Base-by-base conservation (phyloP, 2,888 invertebrate genomes). In the Andrena bucephala region DNA sequence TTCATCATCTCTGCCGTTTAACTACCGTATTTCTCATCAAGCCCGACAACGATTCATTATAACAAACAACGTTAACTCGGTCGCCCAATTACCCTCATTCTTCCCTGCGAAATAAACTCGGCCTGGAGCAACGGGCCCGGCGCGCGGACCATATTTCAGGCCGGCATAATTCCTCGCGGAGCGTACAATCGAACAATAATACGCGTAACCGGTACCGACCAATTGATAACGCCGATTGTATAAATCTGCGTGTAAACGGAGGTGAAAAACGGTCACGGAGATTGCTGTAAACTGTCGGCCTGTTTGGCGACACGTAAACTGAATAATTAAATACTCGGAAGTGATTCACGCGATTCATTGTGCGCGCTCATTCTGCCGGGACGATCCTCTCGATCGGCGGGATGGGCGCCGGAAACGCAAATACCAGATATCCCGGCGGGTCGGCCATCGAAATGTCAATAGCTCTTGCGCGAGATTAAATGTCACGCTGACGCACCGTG, bases 381-480 rank as follows among this genome's bases (percentile, higher is more conserved):
- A 81, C 75, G 77, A 86, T 87, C 79, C 88, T 84, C 81, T 77
- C 76, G 76, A 78, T 50, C 72, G 52, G 59, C 67, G 74, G 83
- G 67, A 86, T 68, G 79, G 74, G 60, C 78, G 85, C 77, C 88
- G 88, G 77, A 86, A 87, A 85, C 84, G 87, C 84, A 87, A 87
- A 87, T 88, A 88, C 83, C 87, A 85, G 82, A 83, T 85, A 77
- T 69, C 86, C 16, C 65, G 68, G 62, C 66, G 67, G 84, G 76
- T 74, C 78, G 83, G 66, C 89, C 87, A 87, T 89, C 85, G 85
- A 88, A 88, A 88, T 88, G 88, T 88, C 87, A 88, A 87, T 88
- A 85, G 87, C 88, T 87, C 89, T 89, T 77, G 87, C 78, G 84
- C 85, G 79, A 85, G 89, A 88, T 88, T 88, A 88, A 88, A 88